A percentile compares a stretch with the other conserved stretches of the same genome.
These are phyloP conservation scores for Autographa pulchrina DNA, from an alignment of 2,888 invertebrate species.

Conservation along the genomic window DNA sequence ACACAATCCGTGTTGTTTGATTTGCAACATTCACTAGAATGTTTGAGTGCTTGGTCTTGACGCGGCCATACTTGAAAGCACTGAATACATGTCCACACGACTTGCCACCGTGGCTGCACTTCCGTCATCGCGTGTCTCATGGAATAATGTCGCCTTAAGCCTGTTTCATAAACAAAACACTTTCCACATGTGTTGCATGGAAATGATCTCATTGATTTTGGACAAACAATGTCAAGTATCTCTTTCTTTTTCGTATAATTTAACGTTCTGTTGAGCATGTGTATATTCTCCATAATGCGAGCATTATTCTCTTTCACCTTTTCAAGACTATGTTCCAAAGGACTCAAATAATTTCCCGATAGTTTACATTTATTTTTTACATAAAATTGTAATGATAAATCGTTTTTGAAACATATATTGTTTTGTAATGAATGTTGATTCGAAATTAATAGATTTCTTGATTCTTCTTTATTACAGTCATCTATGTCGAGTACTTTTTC, in stretches of 20 bases:
- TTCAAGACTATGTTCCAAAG: conserved; percentile 82
- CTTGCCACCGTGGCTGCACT: conserved; percentile 81
- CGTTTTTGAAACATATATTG: conserved; percentile 34
- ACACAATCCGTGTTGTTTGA: conserved; percentile 71
- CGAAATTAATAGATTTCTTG: conserved; percentile 18
- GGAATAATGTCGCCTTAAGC: conserved; percentile 80
- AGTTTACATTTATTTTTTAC: conserved; percentile 40
- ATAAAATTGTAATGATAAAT: conserved; percentile 32
- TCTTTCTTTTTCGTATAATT: conserved; percentile 85
- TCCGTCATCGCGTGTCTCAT: conserved; percentile 77
- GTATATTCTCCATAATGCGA: conserved; percentile 86
- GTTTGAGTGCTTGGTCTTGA: conserved; percentile 78
- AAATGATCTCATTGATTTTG: conserved; percentile 77
- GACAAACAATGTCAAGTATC: conserved; percentile 75
- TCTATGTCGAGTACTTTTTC: conserved; percentile 25
- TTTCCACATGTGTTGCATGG: conserved; percentile 84
- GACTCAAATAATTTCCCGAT: conserved; percentile 62
- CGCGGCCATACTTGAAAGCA: conserved; percentile 87
- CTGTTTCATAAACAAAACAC: conserved; percentile 85
- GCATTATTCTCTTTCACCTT: conserved; percentile 86
- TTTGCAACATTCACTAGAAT: conserved; percentile 77
- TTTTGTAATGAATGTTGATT: conserved; percentile 40
- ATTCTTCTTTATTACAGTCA: conserved; percentile 36
- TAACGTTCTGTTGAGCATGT: conserved; percentile 82
- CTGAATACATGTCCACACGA: conserved; percentile 85